Evolutionary conservation across 2,888 invertebrate species (phyloP), one percentile per base, ranked within the genome.

Genomic region (Callinectes sapidus): DNA sequence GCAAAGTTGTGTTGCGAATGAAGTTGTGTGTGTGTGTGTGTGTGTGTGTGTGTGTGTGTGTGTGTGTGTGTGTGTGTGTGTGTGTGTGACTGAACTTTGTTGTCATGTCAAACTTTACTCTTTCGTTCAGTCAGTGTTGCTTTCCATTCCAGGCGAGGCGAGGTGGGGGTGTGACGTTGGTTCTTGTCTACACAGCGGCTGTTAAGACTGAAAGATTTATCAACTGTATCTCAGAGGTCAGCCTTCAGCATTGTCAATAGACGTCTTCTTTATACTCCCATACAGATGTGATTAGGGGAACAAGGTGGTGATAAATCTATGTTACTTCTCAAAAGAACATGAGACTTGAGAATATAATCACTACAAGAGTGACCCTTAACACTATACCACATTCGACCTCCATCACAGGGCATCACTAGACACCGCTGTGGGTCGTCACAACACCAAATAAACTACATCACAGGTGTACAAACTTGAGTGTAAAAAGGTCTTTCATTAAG

Each of bases 401-500:
- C 71, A 18, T 13, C 28, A 81, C 54, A 77, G 14, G 14, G 18
- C 77, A 16, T 32, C 54, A 54, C 81, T 81, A 32, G 32, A 28
- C 77, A 23, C 23, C 54, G 10, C 16, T 88, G 32, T 0, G 54
- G 54, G 54, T 55, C 54, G 8, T 54, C 18, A 71, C 89, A 89
- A 55, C 39, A 55, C 61, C 66, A 66, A 89, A 55, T 54, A 88
- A 61, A 23, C 61, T 89, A 89, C 89, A 89, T 89, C 89, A 89
- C 89, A 89, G 89, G 71, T 89, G 89, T 89, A 89, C 89, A 89
- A 77, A 89, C 71, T 71, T 35, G 39, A 71, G 89, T 89, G 89
- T 89, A 89, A 71, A 89, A 89, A 89, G 87, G n/a, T 39, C 42
- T 89, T 77, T 42, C 89, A 42, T 77, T 88, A 32, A 89, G 8